Conservation (phyloP, 2,888 invertebrate genomes). For the Aquatica leii region DNA sequence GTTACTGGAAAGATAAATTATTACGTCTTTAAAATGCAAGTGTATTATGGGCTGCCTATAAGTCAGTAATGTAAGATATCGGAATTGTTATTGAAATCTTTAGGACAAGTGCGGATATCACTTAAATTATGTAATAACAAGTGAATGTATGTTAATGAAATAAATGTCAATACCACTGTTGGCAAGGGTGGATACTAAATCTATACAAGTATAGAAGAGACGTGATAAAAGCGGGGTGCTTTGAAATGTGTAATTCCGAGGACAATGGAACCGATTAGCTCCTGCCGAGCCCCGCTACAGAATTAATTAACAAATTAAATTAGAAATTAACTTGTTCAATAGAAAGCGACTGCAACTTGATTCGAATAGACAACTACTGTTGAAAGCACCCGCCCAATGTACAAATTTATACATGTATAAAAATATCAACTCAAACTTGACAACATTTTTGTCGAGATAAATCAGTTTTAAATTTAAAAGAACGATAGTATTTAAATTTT, state of each 20-base stretch:
- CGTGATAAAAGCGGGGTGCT: conserved; percentile 45
- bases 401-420: neutral
- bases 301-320: conserved; percentile 66
- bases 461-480: too few relatives aligned
- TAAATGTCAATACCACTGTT: conserved; percentile 56
- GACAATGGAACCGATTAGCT: conserved; percentile 61
- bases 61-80: neutral
- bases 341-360: conserved; percentile 44
- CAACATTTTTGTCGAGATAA: too few relatives aligned
- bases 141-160: conserved; percentile 49
- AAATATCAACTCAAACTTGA: too few relatives aligned
- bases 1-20: too few relatives aligned
- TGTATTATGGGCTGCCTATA: conserved; percentile 10
- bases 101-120: too few relatives aligned
- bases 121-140: conserved; percentile 8
- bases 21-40: neutral
- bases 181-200: conserved; percentile 47
- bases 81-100: neutral
- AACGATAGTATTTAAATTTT: too few relatives aligned
- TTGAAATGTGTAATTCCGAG: conserved; percentile 58
- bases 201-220: conserved; percentile 49
- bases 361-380: conserved; percentile 35
- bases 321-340: conserved; percentile 64
- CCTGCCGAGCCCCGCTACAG: conserved; percentile 58
- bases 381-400: conserved; percentile 17